These are phyloP conservation scores for Chelonoidis abingdonii DNA, from an alignment of 2,113 vertebrate genomes.

Conservation along the genomic window DNA sequence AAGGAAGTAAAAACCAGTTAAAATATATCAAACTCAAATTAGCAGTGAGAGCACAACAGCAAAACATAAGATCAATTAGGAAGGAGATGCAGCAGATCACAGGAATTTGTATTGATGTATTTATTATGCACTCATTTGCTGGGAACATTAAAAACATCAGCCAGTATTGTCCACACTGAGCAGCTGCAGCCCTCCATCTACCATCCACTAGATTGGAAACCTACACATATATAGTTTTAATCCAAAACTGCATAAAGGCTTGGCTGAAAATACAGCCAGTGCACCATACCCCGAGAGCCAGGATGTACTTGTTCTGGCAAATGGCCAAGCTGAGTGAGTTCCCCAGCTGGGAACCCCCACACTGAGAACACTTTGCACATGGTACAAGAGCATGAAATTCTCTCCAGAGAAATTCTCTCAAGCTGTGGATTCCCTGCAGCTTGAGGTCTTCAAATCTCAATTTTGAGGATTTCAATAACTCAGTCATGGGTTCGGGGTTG, in stretches of 20 bases:
- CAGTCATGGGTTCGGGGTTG: no score
- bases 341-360: background rate
- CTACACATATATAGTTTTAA: background rate
- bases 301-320: background rate
- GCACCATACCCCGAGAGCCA: background rate
- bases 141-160: background rate
- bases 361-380: no score
- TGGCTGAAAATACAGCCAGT: background rate
- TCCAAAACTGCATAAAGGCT: fast-evolving
- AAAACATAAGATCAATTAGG: background rate
- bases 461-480: no score
- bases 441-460: no score
- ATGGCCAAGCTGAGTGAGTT: fast-evolving
- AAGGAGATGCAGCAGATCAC: fast-evolving
- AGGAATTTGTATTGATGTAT: background rate
- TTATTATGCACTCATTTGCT: background rate
- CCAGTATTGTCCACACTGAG: background rate
- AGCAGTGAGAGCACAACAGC: background rate
- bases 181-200: background rate
- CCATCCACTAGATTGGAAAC: fast-evolving
- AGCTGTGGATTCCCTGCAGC: no score
- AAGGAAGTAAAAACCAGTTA: background rate
- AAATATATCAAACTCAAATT: background rate
- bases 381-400: background rate
- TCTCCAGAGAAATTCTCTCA: no score